Evolutionary conservation across 35 echinoderm and acorn worm species (phyloP).

Genomic region (Nesometra sesokonis): DNA sequence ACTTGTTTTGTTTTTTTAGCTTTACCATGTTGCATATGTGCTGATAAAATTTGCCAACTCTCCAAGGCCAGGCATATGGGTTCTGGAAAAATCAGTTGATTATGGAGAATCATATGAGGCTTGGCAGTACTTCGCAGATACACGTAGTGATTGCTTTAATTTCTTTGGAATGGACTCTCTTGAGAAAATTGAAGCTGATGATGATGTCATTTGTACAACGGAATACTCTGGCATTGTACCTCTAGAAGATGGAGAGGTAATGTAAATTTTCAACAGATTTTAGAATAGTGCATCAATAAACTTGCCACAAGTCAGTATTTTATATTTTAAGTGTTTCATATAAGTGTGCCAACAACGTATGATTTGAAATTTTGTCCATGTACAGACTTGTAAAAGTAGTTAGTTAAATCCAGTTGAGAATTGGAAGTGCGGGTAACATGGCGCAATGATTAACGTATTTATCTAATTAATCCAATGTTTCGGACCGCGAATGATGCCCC

Average conservation of each 20-base stretch:
- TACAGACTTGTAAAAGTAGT: too few relatives aligned
- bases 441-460: too few relatives aligned
- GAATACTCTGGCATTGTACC: conserved; percentile 96
- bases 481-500: too few relatives aligned
- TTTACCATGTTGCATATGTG: conserved; percentile 87
- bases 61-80: conserved; percentile 71
- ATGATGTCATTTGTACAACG: conserved; percentile 87
- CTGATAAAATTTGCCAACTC: conserved; percentile 96
- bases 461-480: too few relatives aligned
- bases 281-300: neutral
- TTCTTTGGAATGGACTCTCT: conserved; percentile 70
- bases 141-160: conserved; percentile 50
- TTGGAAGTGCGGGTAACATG: too few relatives aligned
- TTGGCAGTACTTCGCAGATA: conserved; percentile 98
- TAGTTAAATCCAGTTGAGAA: too few relatives aligned
- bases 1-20: conserved; percentile 28
- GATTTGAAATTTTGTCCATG: too few relatives aligned
- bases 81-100: conserved; percentile 78
- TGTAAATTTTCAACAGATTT: neutral
- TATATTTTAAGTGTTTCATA: too few relatives aligned
- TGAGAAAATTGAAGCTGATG: conserved; percentile 44
- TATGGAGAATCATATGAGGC: conserved; percentile 69
- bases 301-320: too few relatives aligned
- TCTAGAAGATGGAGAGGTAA: conserved; percentile 94
- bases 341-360: too few relatives aligned